Conservation (phyloP, 1,140 invertebrate species). For the Cylas formicarius region DNA sequence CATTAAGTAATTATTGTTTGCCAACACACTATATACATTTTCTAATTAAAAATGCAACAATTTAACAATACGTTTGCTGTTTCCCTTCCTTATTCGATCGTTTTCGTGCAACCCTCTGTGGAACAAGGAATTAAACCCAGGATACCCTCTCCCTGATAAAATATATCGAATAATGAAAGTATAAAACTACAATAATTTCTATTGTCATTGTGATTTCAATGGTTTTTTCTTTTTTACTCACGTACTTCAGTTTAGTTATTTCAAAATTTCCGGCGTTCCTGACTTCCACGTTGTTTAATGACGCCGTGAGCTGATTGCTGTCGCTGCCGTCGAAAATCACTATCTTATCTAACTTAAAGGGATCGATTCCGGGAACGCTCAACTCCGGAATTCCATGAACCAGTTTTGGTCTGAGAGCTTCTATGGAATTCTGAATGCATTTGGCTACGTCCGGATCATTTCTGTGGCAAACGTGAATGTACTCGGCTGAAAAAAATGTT, state of each 20-base stretch:
- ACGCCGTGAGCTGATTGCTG: constrained; percentile 3
- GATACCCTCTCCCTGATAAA: no score
- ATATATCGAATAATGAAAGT: no score
- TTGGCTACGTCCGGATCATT: constrained; percentile 54
- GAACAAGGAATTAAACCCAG: no score
- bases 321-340: constrained; percentile 9
- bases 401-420: constrained; percentile 52
- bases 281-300: constrained; percentile 9
- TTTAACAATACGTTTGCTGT: no score
- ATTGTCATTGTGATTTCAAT: not conserved
- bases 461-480: constrained; percentile 59
- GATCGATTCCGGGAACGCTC: constrained; percentile 59
- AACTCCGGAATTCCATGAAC: constrained; percentile 57
- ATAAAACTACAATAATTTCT: no score
- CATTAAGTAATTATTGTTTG: constrained; percentile 1
- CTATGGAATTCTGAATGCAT: constrained; percentile 59
- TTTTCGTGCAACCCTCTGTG: no score
- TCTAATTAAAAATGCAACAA: not conserved
- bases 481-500: constrained; percentile 49
- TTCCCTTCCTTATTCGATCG: no score
- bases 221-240: not conserved
- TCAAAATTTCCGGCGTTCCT: constrained; percentile 15
- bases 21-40: no score
- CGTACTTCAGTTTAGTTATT: constrained; percentile 20
- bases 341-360: constrained; percentile 50